Percentiles rank a stretch among this genome's conserved stretches.
Conservation (phyloP, 2,113 vertebrate species). For the Regulus satrapa region DNA sequence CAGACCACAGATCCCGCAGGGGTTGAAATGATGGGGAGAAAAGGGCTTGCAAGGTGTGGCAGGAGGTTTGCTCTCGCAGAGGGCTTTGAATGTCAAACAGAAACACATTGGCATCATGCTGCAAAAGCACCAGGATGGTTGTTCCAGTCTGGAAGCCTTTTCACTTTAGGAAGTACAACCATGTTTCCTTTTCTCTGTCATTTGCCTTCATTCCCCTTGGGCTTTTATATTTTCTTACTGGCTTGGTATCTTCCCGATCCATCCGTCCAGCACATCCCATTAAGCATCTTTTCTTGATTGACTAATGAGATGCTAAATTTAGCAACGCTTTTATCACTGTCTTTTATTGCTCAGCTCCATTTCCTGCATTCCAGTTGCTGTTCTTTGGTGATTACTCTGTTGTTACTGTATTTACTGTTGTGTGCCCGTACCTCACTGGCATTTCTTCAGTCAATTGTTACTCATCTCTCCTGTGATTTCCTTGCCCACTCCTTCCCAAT, state of each 20-base stretch:
- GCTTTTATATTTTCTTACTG: background rate
- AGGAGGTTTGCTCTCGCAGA: background rate
- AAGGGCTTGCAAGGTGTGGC: background rate
- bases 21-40: background rate
- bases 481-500: background rate
- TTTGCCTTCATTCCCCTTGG: background rate
- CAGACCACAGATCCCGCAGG: background rate
- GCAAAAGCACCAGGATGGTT: background rate
- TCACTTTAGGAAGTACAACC: background rate
- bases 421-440: background rate
- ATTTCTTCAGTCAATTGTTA: background rate
- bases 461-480: background rate
- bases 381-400: background rate
- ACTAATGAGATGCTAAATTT: constrained; percentile 41
- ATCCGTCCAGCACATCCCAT: background rate
- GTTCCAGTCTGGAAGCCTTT: background rate
- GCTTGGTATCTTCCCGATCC: background rate
- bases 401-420: background rate
- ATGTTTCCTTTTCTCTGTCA: background rate
- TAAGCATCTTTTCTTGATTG: constrained; percentile 33
- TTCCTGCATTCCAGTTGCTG: background rate
- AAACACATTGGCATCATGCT: background rate
- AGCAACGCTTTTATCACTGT: background rate
- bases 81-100: background rate
- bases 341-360: background rate